phyloP scores from a whole-genome alignment of 2,888 invertebrate species.

The Disparrhopalites patrizii region DNA sequence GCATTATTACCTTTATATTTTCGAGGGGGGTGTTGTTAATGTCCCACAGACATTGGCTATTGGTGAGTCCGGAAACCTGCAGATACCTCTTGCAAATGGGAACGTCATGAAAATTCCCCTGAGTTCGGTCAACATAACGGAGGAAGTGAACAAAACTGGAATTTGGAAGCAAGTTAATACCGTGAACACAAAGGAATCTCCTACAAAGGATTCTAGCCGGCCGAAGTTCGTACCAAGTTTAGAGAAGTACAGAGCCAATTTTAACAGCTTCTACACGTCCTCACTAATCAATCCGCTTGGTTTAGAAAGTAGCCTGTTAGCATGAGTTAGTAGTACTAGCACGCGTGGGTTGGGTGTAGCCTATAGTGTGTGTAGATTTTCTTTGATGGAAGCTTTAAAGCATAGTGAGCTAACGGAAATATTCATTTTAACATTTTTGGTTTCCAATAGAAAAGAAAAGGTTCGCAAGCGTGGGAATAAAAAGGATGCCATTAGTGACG shows the following conservation, averaged over 20 bases:
- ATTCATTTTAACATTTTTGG: too few relatives aligned
- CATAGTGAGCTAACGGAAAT: too few relatives aligned
- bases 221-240: constrained; percentile 3
- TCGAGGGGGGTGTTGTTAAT: too few relatives aligned
- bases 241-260: constrained; percentile 1
- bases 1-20: too few relatives aligned
- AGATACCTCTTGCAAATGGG: constrained; percentile 81
- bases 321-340: too few relatives aligned
- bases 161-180: constrained; percentile 91
- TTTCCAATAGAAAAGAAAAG: constrained; percentile 39
- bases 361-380: too few relatives aligned
- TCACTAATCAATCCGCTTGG: too few relatives aligned
- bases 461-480: constrained; percentile 68
- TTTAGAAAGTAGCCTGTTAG: too few relatives aligned
- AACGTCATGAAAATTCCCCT: constrained; percentile 85
- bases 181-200: constrained; percentile 49
- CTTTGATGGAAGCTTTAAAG: too few relatives aligned
- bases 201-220: constrained; percentile 50
- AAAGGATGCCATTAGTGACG: constrained; percentile 59
- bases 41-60: constrained; percentile 36
- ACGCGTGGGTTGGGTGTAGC: too few relatives aligned
- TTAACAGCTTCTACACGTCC: too few relatives aligned
- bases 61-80: constrained; percentile 61
- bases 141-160: constrained; percentile 87
- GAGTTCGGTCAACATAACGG: constrained; percentile 81